Evolutionary conservation across 2,888 invertebrate species (phyloP).

Genomic region (Xanthia icteritia): DNA sequence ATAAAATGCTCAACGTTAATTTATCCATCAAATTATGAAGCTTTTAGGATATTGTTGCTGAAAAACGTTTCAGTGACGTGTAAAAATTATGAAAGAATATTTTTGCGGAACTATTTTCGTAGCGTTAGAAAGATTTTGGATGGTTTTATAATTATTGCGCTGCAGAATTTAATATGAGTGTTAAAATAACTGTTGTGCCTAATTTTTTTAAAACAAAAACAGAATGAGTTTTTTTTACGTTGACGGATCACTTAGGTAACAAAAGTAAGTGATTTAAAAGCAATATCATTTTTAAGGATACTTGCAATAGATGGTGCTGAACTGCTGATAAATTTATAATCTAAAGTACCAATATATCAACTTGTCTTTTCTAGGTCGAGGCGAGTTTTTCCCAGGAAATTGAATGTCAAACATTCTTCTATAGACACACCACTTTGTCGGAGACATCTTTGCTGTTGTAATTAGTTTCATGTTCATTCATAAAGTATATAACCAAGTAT

Average conservation of each 20-base stretch:
- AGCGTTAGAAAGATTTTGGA: slow-evolving; percentile 22
- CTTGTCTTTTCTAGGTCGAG: not conserved
- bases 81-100: slow-evolving; percentile 49
- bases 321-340: not conserved
- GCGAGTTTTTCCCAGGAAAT: slow-evolving; percentile 51
- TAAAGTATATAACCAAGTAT: not conserved
- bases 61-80: slow-evolving; percentile 43
- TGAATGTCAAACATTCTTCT: slow-evolving; percentile 37
- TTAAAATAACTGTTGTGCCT: not conserved
- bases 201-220: not conserved
- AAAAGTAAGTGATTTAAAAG: not conserved
- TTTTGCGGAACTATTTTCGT: slow-evolving; percentile 41
- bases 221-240: not conserved
- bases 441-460: slow-evolving; percentile 24
- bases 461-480: slow-evolving; percentile 25
- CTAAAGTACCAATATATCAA: not conserved
- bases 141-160: slow-evolving; percentile 10
- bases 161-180: slow-evolving; percentile 25
- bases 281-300: not conserved
- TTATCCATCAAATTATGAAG: slow-evolving; percentile 64
- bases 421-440: not conserved
- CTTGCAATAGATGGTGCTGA: not conserved
- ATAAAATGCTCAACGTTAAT: slow-evolving; percentile 57
- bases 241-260: not conserved
- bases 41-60: slow-evolving; percentile 56